Evolutionary conservation across 2,888 invertebrate genomes (phyloP), one percentile per base, ranked within the genome.

Genomic region (Microplitis deprimator): DNA sequence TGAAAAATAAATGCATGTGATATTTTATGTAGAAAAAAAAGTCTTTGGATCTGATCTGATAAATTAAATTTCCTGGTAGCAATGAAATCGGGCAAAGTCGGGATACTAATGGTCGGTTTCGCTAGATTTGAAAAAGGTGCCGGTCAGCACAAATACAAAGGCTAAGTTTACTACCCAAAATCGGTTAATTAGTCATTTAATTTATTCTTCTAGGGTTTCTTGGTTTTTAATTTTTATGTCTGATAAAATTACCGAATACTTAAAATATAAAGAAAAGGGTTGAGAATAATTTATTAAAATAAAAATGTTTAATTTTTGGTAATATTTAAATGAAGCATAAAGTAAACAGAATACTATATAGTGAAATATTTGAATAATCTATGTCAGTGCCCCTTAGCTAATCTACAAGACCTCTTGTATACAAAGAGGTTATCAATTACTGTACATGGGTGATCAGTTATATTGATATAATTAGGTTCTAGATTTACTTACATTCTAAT

Each of bases 381-480:
- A 67, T 77, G 77, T 74, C 74, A 77, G 69, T 77, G 73, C 70
- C 77, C 77, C 74, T 70, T 13, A 65, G 71, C 74, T 71, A 77
- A 74, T 71, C 74, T 59, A 20, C 50, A 70, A 70, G 60, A 67
- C 73, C 59, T 67, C 65, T 65, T 40, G 39, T 41, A 39, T 68
- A 38, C 60, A 67, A 29, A 70, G 61, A 74, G 77, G 77, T 77
- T 77, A 77, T 77, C 77, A 65, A 29, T 65, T 50, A 50, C 62
- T 71, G 71, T 67, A 50, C 62, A 40, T 74, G 59, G 73, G 68
- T 74, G 68, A 77, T 77, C 65, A 29, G 13, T 38, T 65, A 38
- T 65, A 29, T 29, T 65, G 65, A 65, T 65, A 62, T 62, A 17
- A 62, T 17, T 62, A 62, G 13, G n/a, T 62, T 50, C 8, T 50